Conservation (phyloP, 2,797 vertebrate species). For the Eulemur mongoz region DNA sequence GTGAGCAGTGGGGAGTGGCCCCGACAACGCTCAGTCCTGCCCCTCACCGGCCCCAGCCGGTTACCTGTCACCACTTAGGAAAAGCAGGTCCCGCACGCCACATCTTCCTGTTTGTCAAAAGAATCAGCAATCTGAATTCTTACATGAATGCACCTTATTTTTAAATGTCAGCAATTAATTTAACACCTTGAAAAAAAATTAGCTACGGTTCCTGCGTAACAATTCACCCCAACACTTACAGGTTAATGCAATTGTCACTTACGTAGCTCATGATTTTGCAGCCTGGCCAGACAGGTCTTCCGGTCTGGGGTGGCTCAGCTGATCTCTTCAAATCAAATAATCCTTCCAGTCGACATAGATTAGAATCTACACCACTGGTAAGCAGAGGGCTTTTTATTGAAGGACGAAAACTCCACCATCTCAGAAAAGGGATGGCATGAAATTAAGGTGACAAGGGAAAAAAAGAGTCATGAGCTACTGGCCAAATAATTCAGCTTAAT, state of each 20-base stretch:
- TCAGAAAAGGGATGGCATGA: conserved; percentile 13
- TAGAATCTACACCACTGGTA: not conserved
- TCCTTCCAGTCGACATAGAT: not conserved
- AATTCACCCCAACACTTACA: too few relatives aligned
- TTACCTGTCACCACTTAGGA: too few relatives aligned
- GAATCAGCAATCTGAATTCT: not conserved
- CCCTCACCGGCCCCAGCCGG: not conserved
- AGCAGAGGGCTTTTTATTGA: not conserved
- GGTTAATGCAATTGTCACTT: rapidly evolving
- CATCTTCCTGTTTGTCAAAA: not conserved
- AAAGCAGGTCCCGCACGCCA: not conserved
- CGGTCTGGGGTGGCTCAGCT: not conserved
- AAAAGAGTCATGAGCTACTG: not conserved
- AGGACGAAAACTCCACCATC: not conserved
- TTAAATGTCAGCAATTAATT: not conserved
- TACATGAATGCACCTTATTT: not conserved
- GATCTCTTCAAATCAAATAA: not conserved
- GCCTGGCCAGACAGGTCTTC: not conserved
- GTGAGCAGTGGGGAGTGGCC: not conserved
- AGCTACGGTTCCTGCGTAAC: not conserved
- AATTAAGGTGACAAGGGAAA: conserved; percentile 30
- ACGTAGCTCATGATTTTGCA: rapidly evolving
- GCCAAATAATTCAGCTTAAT: not conserved
- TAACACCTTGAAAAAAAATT: not conserved
- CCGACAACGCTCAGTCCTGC: not conserved